Percentiles rank a stretch among this genome's conserved stretches.
phyloP scores from a whole-genome alignment of 1,140 invertebrate species.

The Scaptomyza pallida region DNA sequence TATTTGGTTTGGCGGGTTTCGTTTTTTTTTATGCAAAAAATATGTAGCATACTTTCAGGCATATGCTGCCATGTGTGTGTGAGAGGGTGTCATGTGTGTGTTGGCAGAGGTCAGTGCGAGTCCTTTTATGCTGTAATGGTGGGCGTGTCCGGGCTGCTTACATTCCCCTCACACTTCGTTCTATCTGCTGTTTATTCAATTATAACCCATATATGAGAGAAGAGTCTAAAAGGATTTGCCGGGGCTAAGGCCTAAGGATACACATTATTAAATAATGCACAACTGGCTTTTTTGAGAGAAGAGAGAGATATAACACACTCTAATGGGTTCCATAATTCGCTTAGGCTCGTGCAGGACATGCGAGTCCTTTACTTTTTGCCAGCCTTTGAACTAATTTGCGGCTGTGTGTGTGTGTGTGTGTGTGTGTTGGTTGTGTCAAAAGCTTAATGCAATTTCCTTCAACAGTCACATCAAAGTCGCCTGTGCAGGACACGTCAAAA shows the following conservation, averaged over 20 bases:
- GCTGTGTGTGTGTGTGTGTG: conserved; percentile 11
- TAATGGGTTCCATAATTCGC: conserved; percentile 73
- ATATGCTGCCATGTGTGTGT: conserved; percentile 26
- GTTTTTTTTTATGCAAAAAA: conserved; percentile 53
- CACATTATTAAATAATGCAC: conserved; percentile 65
- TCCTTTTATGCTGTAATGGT: not conserved
- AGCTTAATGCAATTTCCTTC: conserved; percentile 50
- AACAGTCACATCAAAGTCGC: conserved; percentile 43
- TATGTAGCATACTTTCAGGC: conserved; percentile 53
- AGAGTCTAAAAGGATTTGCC: conserved; percentile 70
- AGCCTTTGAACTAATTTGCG: conserved; percentile 71
- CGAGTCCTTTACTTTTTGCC: conserved; percentile 30
- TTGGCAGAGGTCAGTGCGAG: conserved; percentile 53
- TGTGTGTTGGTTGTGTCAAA: conserved; percentile 8
- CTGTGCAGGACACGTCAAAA: not conserved
- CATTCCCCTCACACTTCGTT: not conserved
- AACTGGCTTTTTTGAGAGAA: conserved; percentile 39
- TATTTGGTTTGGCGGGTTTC: conserved; percentile 55
- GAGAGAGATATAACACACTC: conserved; percentile 27
- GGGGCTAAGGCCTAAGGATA: conserved; percentile 7
- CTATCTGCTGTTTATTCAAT: conserved; percentile 53
- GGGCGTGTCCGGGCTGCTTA: conserved; percentile 21
- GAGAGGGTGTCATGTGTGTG: conserved; percentile 17
- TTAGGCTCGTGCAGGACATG: conserved; percentile 40
- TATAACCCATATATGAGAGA: conserved; percentile 52